phyloP scores from a whole-genome alignment of 1,140 invertebrate species.

The Cataglyphis hispanica region DNA sequence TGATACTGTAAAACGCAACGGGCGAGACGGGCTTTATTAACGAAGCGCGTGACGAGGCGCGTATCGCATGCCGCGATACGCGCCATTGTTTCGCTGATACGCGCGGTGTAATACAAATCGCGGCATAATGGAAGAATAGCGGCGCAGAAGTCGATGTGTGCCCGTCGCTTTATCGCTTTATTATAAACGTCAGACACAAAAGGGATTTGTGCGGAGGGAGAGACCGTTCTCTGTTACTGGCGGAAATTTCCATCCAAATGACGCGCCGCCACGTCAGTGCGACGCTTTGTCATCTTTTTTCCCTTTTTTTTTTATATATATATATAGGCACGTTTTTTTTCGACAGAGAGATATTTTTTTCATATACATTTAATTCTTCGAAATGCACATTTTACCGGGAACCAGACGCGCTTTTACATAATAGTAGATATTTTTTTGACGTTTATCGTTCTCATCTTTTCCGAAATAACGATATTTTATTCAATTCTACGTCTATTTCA shows the following conservation, averaged over 20 bases:
- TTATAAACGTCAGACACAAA: conserved; percentile 58
- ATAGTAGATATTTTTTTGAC: background rate
- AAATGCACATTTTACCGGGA: background rate
- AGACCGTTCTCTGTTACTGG: conserved; percentile 43
- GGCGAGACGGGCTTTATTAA: conserved; percentile 33
- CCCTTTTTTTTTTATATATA: too few relatives aligned
- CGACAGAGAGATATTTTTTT: conserved; percentile 10
- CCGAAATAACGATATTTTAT: background rate
- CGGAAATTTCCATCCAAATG: conserved; percentile 56
- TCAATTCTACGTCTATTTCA: background rate
- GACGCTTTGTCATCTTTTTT: conserved; percentile 21
- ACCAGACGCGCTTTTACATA: background rate
- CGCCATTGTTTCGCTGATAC: conserved; percentile 50
- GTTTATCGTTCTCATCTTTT: background rate
- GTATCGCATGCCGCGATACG: background rate
- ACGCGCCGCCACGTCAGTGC: conserved; percentile 10
- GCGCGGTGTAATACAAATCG: conserved; percentile 61
- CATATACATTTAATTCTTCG: conserved; percentile 1
- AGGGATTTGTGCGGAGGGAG: conserved; percentile 43
- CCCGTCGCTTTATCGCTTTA: conserved; percentile 57
- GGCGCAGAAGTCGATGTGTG: conserved; percentile 43
- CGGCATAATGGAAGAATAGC: conserved; percentile 58
- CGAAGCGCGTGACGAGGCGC: conserved; percentile 25
- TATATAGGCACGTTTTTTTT: background rate
- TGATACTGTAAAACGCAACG: conserved; percentile 34